Evolutionary conservation across 2,888 invertebrate species (phyloP), one percentile per base, ranked within the genome.

Genomic region (Noctua pronuba): DNA sequence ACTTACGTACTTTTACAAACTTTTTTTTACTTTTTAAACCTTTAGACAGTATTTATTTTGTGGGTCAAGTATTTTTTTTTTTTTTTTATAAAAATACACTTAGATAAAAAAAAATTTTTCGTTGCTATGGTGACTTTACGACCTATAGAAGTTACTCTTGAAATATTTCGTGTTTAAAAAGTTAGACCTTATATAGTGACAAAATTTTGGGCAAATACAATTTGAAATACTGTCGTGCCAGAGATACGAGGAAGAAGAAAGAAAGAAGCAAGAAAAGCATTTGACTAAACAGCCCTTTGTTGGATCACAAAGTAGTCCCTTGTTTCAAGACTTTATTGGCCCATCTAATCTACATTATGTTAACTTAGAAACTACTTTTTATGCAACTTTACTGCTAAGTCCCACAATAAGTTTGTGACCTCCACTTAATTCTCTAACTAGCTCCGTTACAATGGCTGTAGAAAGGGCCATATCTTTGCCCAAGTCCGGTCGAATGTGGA

Each of bases 401-500:
- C n/a, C 21, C 2, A 11, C 64, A 52, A 55, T 85, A 76, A 70
- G 35, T 76, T 71, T 13, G 35, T 31, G 11, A 35, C 55, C 7
- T 28, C 58, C 31, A 71, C 60, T 72, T 75, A 81, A 75, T 81
- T 71, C 60, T 60, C 38, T 10, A 62, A 82, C 60, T 62, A 24
- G 28, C 55, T 65, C 73, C 73, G 69, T 76, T 86, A 82, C 83
- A 83, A 78, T 77, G 62, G 28, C 10, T 68, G 44, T 84, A 86
- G 86, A 84, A 86, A 84, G 86, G 86, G 73, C 65, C 46, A 41
- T 84, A 78, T 73, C 82, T 85, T 79, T 75, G 2, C 31, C 31
- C 28, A 44, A 66, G 79, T 84, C 86, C 86, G 84, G 70, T 65
- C 38, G 49, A 77, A 82, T 80, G 49, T 85, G 67, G 80, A 87